Base-by-base conservation (phyloP, 1,140 invertebrate species). In the Lordiphosa collinella region DNA sequence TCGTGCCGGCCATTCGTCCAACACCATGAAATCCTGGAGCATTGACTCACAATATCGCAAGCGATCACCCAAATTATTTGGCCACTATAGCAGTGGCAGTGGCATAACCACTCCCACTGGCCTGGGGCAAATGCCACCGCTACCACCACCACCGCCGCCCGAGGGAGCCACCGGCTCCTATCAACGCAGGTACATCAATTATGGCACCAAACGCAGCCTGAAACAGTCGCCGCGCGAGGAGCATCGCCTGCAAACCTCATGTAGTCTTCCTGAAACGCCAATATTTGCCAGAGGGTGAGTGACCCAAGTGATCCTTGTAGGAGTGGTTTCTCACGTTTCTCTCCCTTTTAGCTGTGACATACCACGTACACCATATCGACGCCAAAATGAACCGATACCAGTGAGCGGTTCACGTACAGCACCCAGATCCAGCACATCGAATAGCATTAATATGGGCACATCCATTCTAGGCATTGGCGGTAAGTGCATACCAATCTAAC, bases 261-360 rank as follows among this genome's bases (percentile, higher is more conserved):
- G 94, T 69, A 95, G 94, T 69, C 89, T 95, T 37, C 95, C 94
- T 4, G 95, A 95, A 90, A 95, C 95, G 7, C 94, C 95, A 3
- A 94, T 95, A 25, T 95, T 96, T 88, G 94, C 94, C 8, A 90
- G 94, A 64, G 94, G 94, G 88, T 89, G 35, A 59, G 58, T 57
- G 1, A 4, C 13, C 7, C 4, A 18, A 4, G 8, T 3, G 4
- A 1, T 34, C 4, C n/a, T 11, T 14, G 18, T 16, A 11, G 3
- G 25, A 11, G 10, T 12, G 4, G 9, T 37, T 43, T 36, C 8
- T 54, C 18, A 43, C 10, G 8, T 8, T 6, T 9, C 5, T 13
- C 54, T 32, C 3, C 5, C 47, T 5, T 41, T 5, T 2, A 89
- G 88, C 58, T 94, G 93, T 89, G 94, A 95, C 86, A 93, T 94